These are phyloP conservation scores for Myopa tessellatipennis DNA, from an alignment of 2,888 invertebrate species.

Conservation along the genomic window DNA sequence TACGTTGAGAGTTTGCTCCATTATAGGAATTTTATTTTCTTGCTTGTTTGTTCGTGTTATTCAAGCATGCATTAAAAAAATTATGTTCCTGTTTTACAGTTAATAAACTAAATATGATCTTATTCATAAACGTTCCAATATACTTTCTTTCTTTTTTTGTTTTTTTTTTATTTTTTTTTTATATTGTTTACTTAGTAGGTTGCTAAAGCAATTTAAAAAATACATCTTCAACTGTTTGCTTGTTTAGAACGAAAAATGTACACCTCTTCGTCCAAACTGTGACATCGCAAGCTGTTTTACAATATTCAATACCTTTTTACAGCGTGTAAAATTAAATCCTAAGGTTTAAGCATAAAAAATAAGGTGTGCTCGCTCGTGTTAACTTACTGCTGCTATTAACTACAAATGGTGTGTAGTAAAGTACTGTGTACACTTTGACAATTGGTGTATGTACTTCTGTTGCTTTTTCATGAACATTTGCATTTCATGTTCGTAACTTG, in stretches of 20 bases:
- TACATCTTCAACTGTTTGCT: too few relatives aligned
- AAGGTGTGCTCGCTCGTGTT: too few relatives aligned
- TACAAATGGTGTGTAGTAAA: too few relatives aligned
- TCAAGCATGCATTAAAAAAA: constrained; percentile 18
- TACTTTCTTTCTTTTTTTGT: background rate
- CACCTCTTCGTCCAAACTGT: too few relatives aligned
- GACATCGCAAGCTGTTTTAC: too few relatives aligned
- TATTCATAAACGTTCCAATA: background rate
- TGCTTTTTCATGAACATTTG: constrained; percentile 2
- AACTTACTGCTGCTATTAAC: too few relatives aligned
- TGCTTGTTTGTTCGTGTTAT: constrained; percentile 14
- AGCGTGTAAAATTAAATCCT: too few relatives aligned
- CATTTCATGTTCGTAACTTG: background rate
- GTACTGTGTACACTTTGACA: too few relatives aligned
- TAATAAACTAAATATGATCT: background rate
- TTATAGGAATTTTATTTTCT: background rate
- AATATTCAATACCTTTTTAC: too few relatives aligned
- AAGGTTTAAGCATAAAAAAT: too few relatives aligned
- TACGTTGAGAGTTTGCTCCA: background rate
- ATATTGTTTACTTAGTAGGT: background rate
- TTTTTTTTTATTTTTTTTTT: background rate
- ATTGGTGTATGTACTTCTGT: background rate
- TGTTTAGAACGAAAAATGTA: too few relatives aligned
- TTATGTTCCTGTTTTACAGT: constrained; percentile 5
- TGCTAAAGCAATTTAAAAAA: background rate